These are phyloP conservation scores for Mimumesa dahlbomi DNA, from an alignment of 2,888 invertebrate species.

Conservation along the genomic window DNA sequence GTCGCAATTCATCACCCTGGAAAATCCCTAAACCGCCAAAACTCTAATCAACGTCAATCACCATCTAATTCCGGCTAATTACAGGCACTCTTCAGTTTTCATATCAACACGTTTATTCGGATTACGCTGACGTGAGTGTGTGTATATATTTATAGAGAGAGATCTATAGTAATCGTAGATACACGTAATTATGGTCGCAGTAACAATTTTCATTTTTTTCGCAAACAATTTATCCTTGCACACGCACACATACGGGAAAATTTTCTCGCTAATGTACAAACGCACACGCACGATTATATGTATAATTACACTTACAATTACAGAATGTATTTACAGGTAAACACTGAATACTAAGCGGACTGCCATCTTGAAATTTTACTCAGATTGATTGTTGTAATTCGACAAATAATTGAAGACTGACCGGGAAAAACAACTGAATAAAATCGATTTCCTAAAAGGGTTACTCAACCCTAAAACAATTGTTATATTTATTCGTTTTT, in stretches of 20 bases:
- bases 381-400: too few species aligned
- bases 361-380: not conserved
- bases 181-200: constrained; percentile 74
- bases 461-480: too few species aligned
- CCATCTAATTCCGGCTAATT: not conserved
- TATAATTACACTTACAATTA: constrained; percentile 27
- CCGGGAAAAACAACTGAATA: too few species aligned
- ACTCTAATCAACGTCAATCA: constrained; percentile 27
- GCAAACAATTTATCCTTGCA: constrained; percentile 1
- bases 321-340: constrained; percentile 1
- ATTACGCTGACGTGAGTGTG: constrained; percentile 57
- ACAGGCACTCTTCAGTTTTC: constrained; percentile 43
- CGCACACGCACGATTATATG: constrained; percentile 9
- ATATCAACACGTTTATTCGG: constrained; percentile 71
- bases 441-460: too few species aligned
- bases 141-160: constrained; percentile 69
- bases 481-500: too few species aligned
- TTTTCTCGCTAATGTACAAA: constrained; percentile 37
- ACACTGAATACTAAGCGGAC: constrained; percentile 4
- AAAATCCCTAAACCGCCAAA: too few species aligned
- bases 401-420: too few species aligned
- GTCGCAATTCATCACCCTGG: not conserved
- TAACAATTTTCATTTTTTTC: constrained; percentile 27
- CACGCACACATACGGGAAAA: not conserved
- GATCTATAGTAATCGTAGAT: constrained; percentile 75